phyloP scores from a whole-genome alignment of 2,113 vertebrate species.

The Python bivittatus region DNA sequence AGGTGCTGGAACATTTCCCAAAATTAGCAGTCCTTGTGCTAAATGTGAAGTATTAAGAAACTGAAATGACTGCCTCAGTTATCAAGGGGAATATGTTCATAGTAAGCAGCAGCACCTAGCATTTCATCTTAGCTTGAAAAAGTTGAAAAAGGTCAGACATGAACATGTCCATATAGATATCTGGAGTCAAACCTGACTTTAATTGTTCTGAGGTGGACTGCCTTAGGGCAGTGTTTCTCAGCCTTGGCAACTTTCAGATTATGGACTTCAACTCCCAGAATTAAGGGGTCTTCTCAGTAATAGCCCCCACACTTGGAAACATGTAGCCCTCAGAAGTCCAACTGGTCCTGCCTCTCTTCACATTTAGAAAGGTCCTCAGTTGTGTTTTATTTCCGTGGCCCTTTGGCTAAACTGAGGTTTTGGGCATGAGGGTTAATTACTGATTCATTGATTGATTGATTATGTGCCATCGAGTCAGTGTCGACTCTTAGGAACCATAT shows the following conservation, averaged over 20 bases:
- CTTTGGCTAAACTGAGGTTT: neutral
- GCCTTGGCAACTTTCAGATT: neutral
- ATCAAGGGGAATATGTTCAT: neutral
- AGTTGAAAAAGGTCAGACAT: neutral
- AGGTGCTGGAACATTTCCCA: neutral
- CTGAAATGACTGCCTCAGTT: neutral
- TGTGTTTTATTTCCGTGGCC: neutral
- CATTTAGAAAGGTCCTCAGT: neutral
- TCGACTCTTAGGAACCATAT: neutral
- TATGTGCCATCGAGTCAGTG: neutral
- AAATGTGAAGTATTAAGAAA: neutral
- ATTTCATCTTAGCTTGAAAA: neutral
- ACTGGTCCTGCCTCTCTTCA: neutral
- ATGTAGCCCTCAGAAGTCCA: neutral
- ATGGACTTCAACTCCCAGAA: neutral
- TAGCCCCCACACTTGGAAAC: neutral
- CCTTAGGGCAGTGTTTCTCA: neutral
- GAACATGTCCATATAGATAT: neutral
- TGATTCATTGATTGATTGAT: neutral
- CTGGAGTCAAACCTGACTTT: neutral
- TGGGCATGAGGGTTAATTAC: neutral
- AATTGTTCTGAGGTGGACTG: neutral
- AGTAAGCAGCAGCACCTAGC: neutral
- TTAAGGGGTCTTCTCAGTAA: neutral
- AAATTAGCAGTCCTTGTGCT: neutral